Evolutionary conservation across 2,888 invertebrate species (phyloP), one percentile per base, ranked within the genome.

Genomic region (Polydrusus cervinus): DNA sequence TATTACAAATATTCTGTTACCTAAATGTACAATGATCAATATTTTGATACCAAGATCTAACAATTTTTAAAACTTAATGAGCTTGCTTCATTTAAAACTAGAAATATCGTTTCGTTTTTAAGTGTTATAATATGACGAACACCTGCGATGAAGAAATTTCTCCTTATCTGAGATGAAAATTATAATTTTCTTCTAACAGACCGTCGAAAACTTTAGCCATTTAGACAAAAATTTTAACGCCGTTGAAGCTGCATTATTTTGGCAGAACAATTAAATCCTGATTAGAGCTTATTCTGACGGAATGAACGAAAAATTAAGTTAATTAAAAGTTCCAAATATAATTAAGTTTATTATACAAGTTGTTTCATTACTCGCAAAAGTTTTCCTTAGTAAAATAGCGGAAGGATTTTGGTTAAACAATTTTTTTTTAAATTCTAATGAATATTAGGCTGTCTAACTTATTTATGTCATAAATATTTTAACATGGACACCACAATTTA

Each of bases 241-340:
- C 34, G 18, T 34, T 30, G 30, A 14, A 60, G 57, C 57, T 60
- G 57, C 57, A 60, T 60, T 60, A 60, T 60, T 60, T 60, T 60
- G 57, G 38, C 57, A 60, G 57, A 60, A 60, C 57, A 60, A 60
- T 60, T 60, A 60, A 60, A 60, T 60, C 57, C 57, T 38, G 57
- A 60, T 60, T 60, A 10, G 38, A 38, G 57, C 38, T 60, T 60
- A 38, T 16, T 60, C 57, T 60, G 57, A 60, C 57, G 57, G 3
- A 60, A 60, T 38, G 38, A 60, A 60, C 34, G 30, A 34, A 60
- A 60, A 60, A 60, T 60, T 60, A 30, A 60, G 57, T 60, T 60
- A 38, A 60, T 60, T 60, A 60, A 60, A 60, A 60, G 16, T 38
- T 60, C 38, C 38, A 38, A 38, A 60, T 60, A 60, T 40, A 60